These are phyloP conservation scores for Coreius guichenoti DNA, from an alignment of 2,797 vertebrate species.

Conservation along the genomic window DNA sequence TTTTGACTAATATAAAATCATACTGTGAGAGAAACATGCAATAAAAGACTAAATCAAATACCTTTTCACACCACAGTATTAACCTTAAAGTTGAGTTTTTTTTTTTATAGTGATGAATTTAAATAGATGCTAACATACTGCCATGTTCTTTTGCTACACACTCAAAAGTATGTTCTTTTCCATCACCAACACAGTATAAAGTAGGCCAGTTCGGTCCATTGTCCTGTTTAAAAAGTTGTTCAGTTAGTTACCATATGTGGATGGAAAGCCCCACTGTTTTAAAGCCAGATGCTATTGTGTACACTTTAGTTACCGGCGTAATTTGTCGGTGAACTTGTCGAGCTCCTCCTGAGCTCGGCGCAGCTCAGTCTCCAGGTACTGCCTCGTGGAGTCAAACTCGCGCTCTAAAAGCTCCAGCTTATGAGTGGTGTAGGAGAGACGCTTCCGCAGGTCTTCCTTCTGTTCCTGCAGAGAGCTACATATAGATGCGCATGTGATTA, in stretches of 20 bases:
- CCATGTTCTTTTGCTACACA: neutral
- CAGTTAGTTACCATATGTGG: slow-evolving; percentile 2
- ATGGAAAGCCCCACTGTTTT: neutral
- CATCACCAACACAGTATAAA: neutral
- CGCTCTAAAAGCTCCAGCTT: slow-evolving; percentile 95
- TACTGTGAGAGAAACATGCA: neutral
- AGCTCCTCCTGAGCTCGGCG: slow-evolving; percentile 95
- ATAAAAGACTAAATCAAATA: neutral
- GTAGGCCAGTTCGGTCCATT: neutral
- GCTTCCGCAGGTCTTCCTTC: slow-evolving; percentile 96
- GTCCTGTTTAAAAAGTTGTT: neutral
- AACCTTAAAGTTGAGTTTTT: too few relatives aligned
- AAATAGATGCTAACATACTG: neutral
- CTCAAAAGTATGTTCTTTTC: neutral
- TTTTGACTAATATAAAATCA: neutral
- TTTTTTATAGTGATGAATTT: neutral
- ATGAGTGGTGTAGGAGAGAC: slow-evolving; percentile 95
- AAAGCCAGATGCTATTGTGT: neutral
- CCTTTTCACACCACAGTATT: neutral
- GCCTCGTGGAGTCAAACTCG: slow-evolving; percentile 94
- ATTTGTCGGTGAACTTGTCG: slow-evolving; percentile 96
- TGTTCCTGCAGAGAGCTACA: slow-evolving; percentile 93
- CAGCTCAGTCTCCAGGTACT: slow-evolving; percentile 96
- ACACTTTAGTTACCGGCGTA: slow-evolving; percentile 83
- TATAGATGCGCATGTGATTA: slow-evolving; percentile 55